These are phyloP conservation scores for Hyla sarda DNA, from an alignment of 2,113 vertebrate genomes.

Conservation along the genomic window DNA sequence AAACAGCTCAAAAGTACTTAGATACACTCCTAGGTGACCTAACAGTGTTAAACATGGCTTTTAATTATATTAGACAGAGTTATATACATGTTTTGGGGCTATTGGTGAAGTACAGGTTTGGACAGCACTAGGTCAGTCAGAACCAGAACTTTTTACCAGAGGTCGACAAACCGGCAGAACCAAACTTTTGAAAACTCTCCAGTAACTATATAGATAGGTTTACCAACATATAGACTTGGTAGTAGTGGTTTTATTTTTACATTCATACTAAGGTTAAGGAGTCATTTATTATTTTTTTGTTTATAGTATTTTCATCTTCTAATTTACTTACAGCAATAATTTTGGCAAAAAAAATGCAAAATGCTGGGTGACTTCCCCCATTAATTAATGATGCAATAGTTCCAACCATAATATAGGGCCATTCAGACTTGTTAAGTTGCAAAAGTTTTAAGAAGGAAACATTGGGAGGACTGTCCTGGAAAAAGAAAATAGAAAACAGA, in stretches of 20 bases:
- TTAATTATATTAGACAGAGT: too few relatives aligned
- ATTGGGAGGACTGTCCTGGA: conserved; percentile 62
- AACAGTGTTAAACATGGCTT: too few relatives aligned
- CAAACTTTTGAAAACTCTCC: too few relatives aligned
- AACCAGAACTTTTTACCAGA: too few relatives aligned
- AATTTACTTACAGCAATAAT: conserved; percentile 67
- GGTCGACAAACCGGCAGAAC: too few relatives aligned
- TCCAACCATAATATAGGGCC: conserved; percentile 66
- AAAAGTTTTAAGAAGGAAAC: conserved; percentile 66
- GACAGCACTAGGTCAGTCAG: too few relatives aligned
- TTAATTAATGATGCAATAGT: conserved; percentile 65
- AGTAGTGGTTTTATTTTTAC: neutral
- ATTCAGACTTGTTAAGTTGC: conserved; percentile 68
- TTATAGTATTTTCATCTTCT: neutral
- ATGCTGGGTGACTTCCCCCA: conserved; percentile 65
- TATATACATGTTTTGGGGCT: too few relatives aligned
- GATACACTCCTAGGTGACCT: too few relatives aligned
- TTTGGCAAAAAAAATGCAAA: conserved; percentile 69
- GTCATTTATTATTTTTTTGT: neutral
- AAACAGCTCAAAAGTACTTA: too few relatives aligned
- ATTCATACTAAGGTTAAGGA: neutral
- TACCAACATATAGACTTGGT: neutral
- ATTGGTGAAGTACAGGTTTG: too few relatives aligned
- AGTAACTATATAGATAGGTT: neutral
- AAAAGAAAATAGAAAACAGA: conserved; percentile 46